phyloP scores from a whole-genome alignment of 1,140 invertebrate genomes.

The honey bee (Apis mellifera) region DNA sequence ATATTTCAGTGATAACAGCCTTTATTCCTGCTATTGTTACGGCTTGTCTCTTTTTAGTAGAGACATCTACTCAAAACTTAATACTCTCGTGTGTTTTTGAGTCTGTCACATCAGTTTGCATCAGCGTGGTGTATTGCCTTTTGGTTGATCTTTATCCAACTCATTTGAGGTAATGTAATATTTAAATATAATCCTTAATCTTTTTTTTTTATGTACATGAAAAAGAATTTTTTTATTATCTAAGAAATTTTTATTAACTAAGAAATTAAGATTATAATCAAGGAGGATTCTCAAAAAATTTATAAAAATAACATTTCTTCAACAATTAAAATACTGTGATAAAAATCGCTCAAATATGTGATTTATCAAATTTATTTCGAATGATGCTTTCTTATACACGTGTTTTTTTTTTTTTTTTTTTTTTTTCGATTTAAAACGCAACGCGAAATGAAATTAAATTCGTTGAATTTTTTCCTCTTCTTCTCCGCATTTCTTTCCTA shows the following conservation, averaged over 20 bases:
- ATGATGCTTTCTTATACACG: too few species aligned
- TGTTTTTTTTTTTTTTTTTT: background rate
- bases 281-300: background rate
- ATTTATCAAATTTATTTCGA: background rate
- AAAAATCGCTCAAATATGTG: background rate
- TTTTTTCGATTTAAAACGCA: background rate
- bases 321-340: background rate
- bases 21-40: constrained; percentile 73
- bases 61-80: constrained; percentile 77
- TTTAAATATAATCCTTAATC: background rate
- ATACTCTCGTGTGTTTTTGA: constrained; percentile 77
- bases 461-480: background rate
- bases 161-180: constrained; percentile 73
- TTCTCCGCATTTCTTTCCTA: background rate
- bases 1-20: constrained; percentile 77
- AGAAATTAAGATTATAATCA: too few species aligned
- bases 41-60: constrained; percentile 79
- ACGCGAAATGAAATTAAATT: background rate
- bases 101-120: constrained; percentile 73
- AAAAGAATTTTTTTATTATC: background rate
- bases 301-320: background rate
- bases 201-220: background rate
- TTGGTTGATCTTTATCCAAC: constrained; percentile 79
- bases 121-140: constrained; percentile 74
- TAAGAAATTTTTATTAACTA: too few species aligned